Evolutionary conservation across 2,797 vertebrate species (phyloP).

Genomic region (Dendrocincla fuliginosa): DNA sequence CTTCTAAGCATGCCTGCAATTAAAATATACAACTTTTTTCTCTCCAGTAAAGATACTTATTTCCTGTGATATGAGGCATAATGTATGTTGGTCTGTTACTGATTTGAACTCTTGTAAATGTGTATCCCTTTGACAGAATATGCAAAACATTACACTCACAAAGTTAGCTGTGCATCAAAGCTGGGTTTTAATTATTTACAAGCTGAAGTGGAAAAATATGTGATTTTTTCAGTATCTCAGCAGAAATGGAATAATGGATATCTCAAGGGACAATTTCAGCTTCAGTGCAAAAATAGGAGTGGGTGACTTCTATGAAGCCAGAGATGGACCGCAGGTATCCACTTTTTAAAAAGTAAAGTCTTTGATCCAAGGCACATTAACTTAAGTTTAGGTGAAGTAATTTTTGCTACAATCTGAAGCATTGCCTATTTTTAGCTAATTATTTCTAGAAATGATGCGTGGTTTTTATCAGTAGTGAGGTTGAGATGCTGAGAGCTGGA

Average conservation of each 20-base stretch:
- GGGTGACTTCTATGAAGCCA: slow-evolving; percentile 97
- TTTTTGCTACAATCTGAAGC: slow-evolving; percentile 61
- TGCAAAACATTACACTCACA: slow-evolving; percentile 67
- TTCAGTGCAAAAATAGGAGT: slow-evolving; percentile 98
- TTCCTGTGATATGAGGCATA: slow-evolving; percentile 57
- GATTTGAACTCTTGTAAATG: slow-evolving; percentile 62
- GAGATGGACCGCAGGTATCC: slow-evolving; percentile 92
- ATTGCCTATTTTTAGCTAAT: slow-evolving; percentile 63
- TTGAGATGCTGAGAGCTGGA: not conserved
- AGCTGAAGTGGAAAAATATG: slow-evolving; percentile 86
- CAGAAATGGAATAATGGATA: slow-evolving; percentile 93
- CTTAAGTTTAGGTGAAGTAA: slow-evolving; percentile 72
- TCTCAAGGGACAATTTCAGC: slow-evolving; percentile 97
- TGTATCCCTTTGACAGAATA: slow-evolving; percentile 61
- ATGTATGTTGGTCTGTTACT: slow-evolving; percentile 39
- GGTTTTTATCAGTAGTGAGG: slow-evolving; percentile 23
- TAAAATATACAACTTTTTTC: not conserved
- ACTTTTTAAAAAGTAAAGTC: slow-evolving; percentile 80
- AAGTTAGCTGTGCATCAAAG: slow-evolving; percentile 76
- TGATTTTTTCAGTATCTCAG: slow-evolving; percentile 93
- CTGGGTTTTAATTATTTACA: slow-evolving; percentile 80
- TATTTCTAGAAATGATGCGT: slow-evolving; percentile 5
- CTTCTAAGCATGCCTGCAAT: slow-evolving; percentile 40
- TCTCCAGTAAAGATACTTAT: slow-evolving; percentile 61
- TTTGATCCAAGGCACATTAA: slow-evolving; percentile 77